Conservation (phyloP, 2,113 vertebrate genomes). For the Nothocercus nigrocapillus region DNA sequence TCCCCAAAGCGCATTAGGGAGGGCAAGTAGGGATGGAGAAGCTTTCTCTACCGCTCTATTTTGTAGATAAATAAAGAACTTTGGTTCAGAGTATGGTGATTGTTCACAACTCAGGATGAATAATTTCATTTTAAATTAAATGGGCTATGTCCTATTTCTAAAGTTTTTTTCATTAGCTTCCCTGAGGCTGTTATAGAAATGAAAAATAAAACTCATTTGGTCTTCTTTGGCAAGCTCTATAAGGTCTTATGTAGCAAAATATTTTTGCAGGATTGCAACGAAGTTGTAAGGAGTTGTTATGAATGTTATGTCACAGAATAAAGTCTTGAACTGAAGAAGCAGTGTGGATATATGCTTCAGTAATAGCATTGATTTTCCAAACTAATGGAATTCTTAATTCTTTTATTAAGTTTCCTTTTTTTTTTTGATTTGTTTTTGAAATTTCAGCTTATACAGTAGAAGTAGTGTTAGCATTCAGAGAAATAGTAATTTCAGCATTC, state of each 20-base stretch:
- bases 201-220: background rate
- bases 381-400: background rate
- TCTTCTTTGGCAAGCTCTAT: background rate
- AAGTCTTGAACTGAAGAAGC: background rate
- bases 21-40: background rate
- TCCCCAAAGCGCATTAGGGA: background rate
- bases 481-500: background rate
- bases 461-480: background rate
- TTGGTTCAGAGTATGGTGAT: background rate
- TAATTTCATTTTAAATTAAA: background rate
- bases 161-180: background rate
- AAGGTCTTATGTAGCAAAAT: background rate
- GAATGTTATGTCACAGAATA: background rate
- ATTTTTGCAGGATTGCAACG: background rate
- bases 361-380: background rate
- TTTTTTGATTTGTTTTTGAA: no score
- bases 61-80: background rate
- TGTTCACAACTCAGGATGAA: background rate
- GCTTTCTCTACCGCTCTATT: background rate
- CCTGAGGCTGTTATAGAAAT: accelerated
- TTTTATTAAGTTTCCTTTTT: background rate
- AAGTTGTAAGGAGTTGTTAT: background rate
- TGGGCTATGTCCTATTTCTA: background rate
- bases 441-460: background rate
- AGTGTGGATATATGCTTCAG: background rate